phyloP scores from a whole-genome alignment of 2,888 invertebrate genomes.

The Dicranocentrus wangi region DNA sequence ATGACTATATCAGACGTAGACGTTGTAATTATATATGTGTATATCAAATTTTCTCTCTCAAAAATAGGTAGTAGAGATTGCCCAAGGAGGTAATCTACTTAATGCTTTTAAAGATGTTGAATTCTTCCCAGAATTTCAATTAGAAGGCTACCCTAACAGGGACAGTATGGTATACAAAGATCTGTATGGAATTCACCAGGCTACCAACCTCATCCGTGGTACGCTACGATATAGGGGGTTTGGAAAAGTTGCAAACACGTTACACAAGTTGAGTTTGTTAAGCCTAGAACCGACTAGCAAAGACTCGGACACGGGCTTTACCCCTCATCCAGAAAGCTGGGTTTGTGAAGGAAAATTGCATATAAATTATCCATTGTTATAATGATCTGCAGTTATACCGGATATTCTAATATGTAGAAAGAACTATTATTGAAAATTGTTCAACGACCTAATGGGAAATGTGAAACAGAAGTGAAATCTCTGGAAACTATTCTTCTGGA shows the following conservation, averaged over 20 bases:
- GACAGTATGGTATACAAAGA: constrained; percentile 93
- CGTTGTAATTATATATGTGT: too few relatives aligned
- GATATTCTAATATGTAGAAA: neutral
- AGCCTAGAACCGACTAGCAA: constrained; percentile 1
- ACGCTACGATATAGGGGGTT: constrained; percentile 40
- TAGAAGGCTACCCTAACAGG: constrained; percentile 97
- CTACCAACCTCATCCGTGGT: constrained; percentile 23
- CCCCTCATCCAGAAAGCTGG: neutral
- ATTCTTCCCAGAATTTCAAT: constrained; percentile 95
- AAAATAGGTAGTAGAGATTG: too few relatives aligned
- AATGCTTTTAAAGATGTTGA: constrained; percentile 85
- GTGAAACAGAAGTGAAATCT: neutral
- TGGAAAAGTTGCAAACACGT: neutral
- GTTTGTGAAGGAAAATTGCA: neutral
- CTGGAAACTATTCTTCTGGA: neutral
- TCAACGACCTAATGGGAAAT: neutral
- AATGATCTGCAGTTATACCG: neutral
- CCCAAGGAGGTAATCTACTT: constrained; percentile 89
- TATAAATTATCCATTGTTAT: neutral
- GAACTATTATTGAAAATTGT: neutral
- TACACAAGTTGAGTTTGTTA: constrained; percentile 21
- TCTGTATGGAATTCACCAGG: constrained; percentile 89
- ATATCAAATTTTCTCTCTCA: too few relatives aligned
- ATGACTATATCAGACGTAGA: too few relatives aligned
- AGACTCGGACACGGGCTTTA: neutral